These are phyloP conservation scores for Amphibalanus amphitrite DNA, from an alignment of 1,140 invertebrate species.

Conservation along the genomic window DNA sequence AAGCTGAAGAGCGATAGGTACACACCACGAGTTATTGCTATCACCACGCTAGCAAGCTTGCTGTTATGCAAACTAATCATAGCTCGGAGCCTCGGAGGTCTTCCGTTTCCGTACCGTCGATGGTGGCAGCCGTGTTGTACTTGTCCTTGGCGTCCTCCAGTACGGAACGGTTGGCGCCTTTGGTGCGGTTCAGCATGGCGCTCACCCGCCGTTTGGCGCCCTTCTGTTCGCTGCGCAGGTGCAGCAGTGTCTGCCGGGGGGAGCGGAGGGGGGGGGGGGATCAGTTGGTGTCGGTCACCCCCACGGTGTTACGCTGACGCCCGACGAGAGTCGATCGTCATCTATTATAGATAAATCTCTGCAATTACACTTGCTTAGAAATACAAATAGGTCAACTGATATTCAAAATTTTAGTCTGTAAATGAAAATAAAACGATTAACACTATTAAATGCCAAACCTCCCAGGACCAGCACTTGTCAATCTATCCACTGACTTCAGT, in stretches of 20 bases:
- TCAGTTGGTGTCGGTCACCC: background rate
- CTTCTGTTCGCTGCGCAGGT: background rate
- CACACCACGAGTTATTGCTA: too few relatives aligned
- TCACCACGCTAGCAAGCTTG: too few relatives aligned
- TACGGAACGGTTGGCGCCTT: background rate
- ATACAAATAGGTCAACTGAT: too few relatives aligned
- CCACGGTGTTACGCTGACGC: background rate
- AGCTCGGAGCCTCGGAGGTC: too few relatives aligned
- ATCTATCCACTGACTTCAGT: background rate
- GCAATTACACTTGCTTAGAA: too few relatives aligned
- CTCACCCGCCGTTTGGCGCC: background rate
- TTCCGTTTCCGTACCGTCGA: background rate
- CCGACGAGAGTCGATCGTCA: background rate
- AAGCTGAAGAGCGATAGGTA: too few relatives aligned
- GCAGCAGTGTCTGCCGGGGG: background rate
- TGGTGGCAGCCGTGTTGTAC: constrained; percentile 1
- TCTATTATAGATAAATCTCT: background rate
- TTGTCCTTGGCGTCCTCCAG: constrained; percentile 3
- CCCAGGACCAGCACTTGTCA: background rate
- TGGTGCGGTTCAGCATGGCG: background rate
- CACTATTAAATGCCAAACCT: background rate
- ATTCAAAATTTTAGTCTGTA: too few relatives aligned
- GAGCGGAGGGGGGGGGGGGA: background rate
- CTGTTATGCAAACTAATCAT: too few relatives aligned
- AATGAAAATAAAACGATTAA: too few relatives aligned